phyloP scores from a whole-genome alignment of 2,113 vertebrate genomes.

The Machaerirhynchus nigripectus region DNA sequence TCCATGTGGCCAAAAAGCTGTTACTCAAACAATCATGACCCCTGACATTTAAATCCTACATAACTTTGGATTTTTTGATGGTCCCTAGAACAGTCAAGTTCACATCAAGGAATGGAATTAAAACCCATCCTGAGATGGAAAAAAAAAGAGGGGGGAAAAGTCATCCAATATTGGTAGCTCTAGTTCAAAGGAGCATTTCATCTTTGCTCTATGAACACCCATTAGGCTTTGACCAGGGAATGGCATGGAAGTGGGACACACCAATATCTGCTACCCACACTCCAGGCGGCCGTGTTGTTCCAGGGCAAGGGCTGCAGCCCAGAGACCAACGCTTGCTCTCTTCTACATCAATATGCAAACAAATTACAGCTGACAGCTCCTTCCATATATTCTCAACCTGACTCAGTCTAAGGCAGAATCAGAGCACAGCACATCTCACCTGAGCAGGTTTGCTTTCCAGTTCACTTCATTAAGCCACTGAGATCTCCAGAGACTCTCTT shows the following conservation, averaged over 20 bases:
- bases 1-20: background rate
- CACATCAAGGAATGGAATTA: background rate
- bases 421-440: background rate
- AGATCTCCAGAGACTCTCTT: background rate
- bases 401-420: background rate
- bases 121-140: background rate
- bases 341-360: background rate
- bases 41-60: background rate
- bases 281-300: background rate
- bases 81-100: background rate
- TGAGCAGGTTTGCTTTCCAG: background rate
- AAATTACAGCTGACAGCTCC: background rate
- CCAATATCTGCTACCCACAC: background rate
- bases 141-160: background rate
- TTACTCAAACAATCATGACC: background rate
- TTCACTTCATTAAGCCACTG: background rate
- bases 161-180: background rate
- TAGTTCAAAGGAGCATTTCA: background rate
- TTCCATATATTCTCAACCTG: background rate
- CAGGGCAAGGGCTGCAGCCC: background rate
- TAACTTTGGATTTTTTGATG: conserved; percentile 3
- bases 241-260: background rate
- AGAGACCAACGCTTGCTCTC: background rate
- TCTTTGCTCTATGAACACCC: background rate
- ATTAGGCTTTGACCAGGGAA: background rate